Conservation (phyloP, 2,797 vertebrate genomes). For the Danio kyathit region DNA sequence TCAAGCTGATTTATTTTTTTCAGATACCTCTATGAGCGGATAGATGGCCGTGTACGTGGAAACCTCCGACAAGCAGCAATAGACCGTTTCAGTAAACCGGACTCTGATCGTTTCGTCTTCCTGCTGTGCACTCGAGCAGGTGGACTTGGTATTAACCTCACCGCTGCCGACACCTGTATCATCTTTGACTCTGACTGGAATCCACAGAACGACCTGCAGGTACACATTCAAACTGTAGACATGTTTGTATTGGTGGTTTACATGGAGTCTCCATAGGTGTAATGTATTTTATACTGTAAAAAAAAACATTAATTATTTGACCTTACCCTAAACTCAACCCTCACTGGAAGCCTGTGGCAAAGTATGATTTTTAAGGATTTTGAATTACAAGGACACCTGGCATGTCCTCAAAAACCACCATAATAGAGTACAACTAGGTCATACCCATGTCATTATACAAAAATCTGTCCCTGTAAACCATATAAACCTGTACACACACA, state of each 20-base stretch:
- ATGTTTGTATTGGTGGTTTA: neutral
- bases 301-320: no score
- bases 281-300: no score
- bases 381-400: no score
- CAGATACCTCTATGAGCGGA: slow-evolving; percentile 95
- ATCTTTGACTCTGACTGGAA: slow-evolving; percentile 99
- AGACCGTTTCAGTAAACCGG: slow-evolving; percentile 97
- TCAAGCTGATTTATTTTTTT: slow-evolving; percentile 9
- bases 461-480: no score
- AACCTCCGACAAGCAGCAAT: slow-evolving; percentile 97
- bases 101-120: slow-evolving; percentile 97
- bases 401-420: no score
- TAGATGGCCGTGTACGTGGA: slow-evolving; percentile 94
- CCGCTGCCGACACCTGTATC: slow-evolving; percentile 97
- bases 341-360: no score
- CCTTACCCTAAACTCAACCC: no score
- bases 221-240: slow-evolving; percentile 59
- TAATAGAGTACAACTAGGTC: no score
- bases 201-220: slow-evolving; percentile 98
- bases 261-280: neutral
- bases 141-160: slow-evolving; percentile 96
- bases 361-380: no score
- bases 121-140: slow-evolving; percentile 97
- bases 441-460: no score
- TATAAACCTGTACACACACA: no score